Evolutionary conservation across 2,113 vertebrate species (phyloP), one percentile per base, ranked within the genome.

Genomic region (Myrmophylax atrothorax): DNA sequence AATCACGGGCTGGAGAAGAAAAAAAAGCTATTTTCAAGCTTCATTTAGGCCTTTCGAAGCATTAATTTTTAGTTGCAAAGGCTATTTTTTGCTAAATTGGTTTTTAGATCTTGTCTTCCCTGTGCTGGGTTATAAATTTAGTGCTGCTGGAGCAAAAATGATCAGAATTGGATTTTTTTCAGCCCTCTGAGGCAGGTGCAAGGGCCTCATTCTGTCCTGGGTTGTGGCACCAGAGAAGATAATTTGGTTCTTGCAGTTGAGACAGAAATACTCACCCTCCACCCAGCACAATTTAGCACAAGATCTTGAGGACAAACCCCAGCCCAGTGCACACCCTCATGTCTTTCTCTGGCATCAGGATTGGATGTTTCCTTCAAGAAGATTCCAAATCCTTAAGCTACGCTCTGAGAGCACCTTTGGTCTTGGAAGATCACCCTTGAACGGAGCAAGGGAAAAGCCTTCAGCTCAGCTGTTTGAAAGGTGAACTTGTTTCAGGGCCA

Each of bases 61-160:
- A 97, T 96, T 96, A 95, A 91, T 96, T 95, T 96, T 93, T 94
- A 96, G 95, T 89, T 93, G 84, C 95, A 95, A 92, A 94, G 77
- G 87, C 91, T 89, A 87, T 91, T 94, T 96, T 97, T 93, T 96
- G 96, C 95, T 95, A 97, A 92, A 96, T 96, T 97, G 93, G 81
- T 92, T 97, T 96, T 96, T 94, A 96, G 92, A 95, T 94, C 87
- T 93, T 95, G 92, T 92, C 91, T 96, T 95, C 77, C 85, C 84
- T 72, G 58, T 77, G 90, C 69, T 72, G 87, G 63, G 58, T 79
- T 97, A 87, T 93, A 94, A 96, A 94, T 96, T 91, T 89, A 86
- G 73, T 90, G 89, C 90, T 80, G 85, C 46, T 84, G 58, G 83
- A 95, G 89, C 74, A 91, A 96, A 93, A 96, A 82, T 78, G 74